Conservation (phyloP, 2,888 invertebrate species). For the Tipula lateralis region DNA sequence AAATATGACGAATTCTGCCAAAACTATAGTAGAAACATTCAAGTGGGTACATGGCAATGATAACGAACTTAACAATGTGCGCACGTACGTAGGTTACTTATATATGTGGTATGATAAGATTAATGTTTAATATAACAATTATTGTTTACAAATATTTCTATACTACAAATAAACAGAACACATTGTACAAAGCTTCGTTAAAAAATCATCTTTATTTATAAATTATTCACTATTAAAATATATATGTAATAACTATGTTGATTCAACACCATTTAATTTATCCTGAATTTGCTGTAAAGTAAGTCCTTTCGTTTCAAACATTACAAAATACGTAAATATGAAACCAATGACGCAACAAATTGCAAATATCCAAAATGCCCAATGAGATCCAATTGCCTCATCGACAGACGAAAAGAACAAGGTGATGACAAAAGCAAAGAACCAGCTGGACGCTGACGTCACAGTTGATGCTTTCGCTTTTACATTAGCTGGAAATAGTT, state of each 20-base stretch:
- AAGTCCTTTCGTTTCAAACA: constrained; percentile 88
- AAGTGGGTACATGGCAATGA: too few species aligned
- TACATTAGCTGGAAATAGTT: constrained; percentile 73
- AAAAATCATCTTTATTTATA: not conserved
- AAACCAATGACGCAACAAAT: constrained; percentile 57
- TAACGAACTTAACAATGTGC: too few species aligned
- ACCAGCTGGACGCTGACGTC: constrained; percentile 73
- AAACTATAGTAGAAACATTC: too few species aligned
- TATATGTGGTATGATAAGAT: too few species aligned
- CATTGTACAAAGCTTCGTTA: too few species aligned
- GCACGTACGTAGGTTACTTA: too few species aligned
- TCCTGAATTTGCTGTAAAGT: constrained; percentile 78
- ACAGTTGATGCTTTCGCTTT: constrained; percentile 70
- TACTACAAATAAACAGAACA: too few species aligned
- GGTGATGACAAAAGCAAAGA: constrained; percentile 68
- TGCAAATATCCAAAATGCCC: constrained; percentile 70
- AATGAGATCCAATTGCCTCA: constrained; percentile 56
- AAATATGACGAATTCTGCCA: too few species aligned
- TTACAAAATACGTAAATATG: constrained; percentile 65
- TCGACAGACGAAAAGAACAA: constrained; percentile 61
- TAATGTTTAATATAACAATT: too few species aligned
- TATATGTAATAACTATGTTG: not conserved
- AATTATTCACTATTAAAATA: not conserved
- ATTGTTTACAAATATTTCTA: too few species aligned
- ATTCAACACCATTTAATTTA: constrained; percentile 53